A percentile compares a stretch with the other conserved stretches of the same genome.
Conservation (phyloP, 2,797 vertebrate species). For the Oryzias dopingdopingensis region DNA sequence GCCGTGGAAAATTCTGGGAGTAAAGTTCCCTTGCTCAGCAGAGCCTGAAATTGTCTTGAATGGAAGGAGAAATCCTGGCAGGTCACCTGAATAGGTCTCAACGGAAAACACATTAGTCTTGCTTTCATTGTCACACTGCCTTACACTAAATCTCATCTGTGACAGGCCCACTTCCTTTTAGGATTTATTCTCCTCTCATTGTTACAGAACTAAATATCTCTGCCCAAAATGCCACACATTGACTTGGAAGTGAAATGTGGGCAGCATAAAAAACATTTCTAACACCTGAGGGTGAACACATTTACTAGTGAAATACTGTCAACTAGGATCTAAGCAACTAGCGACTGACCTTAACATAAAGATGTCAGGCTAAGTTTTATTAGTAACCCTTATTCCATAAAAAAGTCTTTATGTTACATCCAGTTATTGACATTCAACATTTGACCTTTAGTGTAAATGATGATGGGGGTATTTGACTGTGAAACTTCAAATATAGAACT, state of each 20-base stretch:
- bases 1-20: conserved; percentile 48
- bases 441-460: no score
- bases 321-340: no score
- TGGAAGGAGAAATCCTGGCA: conserved; percentile 52
- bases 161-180: conserved; percentile 37
- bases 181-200: conserved; percentile 51
- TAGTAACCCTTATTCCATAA: no score
- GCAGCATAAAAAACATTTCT: no score
- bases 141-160: conserved; percentile 55
- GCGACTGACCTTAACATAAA: no score
- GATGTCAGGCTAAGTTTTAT: no score
- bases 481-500: no score
- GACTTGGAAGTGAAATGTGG: conserved; percentile 3
- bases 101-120: conserved; percentile 71
- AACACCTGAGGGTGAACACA: background rate
- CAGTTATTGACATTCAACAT: no score
- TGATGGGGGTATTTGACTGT: no score
- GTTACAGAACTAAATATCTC: conserved; percentile 3
- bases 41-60: conserved; percentile 77
- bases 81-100: conserved; percentile 67
- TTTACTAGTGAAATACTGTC: background rate
- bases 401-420: no score
- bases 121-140: conserved; percentile 43
- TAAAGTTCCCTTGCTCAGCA: conserved; percentile 50
- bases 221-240: background rate